A percentile compares a stretch with the other conserved stretches of the same genome.
Evolutionary conservation across 2,113 vertebrate genomes (phyloP).

Genomic region (Anolis carolinensis): DNA sequence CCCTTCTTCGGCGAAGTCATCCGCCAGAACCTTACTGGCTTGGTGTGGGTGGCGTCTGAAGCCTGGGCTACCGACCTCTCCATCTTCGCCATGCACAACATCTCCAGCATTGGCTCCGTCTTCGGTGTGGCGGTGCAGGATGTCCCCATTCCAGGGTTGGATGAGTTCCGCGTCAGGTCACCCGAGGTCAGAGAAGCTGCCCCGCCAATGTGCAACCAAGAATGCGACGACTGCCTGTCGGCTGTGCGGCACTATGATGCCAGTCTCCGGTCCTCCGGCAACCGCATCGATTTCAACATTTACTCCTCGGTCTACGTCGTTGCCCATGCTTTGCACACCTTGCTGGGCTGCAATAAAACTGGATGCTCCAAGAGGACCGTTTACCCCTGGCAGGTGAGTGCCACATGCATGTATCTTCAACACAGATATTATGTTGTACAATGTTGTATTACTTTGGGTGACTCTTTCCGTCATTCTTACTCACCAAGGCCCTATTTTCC

Average conservation of each 20-base stretch:
- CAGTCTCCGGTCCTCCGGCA: slow-evolving; percentile 54
- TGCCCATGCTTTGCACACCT: slow-evolving; percentile 79
- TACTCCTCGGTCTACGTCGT: slow-evolving; percentile 81
- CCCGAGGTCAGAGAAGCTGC: accelerated
- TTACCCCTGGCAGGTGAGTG: slow-evolving; percentile 80
- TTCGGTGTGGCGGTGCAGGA: slow-evolving; percentile 75
- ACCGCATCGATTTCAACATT: slow-evolving; percentile 78
- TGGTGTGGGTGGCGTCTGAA: slow-evolving; percentile 85
- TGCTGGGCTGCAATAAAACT: slow-evolving; percentile 72
- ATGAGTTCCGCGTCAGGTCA: slow-evolving; percentile 28
- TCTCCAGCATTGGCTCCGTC: slow-evolving; percentile 78
- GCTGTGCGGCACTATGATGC: slow-evolving; percentile 10
- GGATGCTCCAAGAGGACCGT: slow-evolving; percentile 65
- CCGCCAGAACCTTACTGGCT: slow-evolving; percentile 69
- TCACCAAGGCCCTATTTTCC: no score
- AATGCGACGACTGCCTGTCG: slow-evolving; percentile 64
- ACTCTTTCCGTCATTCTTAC: no score
- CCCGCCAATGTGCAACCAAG: slow-evolving; percentile 71
- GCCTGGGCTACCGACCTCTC: slow-evolving; percentile 78
- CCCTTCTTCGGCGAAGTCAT: slow-evolving; percentile 75
- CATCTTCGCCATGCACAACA: slow-evolving; percentile 69
- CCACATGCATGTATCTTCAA: background rate
- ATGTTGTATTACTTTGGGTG: no score
- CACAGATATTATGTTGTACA: no score
- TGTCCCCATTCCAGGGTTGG: slow-evolving; percentile 72